A percentile compares a stretch with the other conserved stretches of the same genome.
These are phyloP conservation scores for Andrena minutula DNA, from an alignment of 2,888 invertebrate species.

Conservation along the genomic window DNA sequence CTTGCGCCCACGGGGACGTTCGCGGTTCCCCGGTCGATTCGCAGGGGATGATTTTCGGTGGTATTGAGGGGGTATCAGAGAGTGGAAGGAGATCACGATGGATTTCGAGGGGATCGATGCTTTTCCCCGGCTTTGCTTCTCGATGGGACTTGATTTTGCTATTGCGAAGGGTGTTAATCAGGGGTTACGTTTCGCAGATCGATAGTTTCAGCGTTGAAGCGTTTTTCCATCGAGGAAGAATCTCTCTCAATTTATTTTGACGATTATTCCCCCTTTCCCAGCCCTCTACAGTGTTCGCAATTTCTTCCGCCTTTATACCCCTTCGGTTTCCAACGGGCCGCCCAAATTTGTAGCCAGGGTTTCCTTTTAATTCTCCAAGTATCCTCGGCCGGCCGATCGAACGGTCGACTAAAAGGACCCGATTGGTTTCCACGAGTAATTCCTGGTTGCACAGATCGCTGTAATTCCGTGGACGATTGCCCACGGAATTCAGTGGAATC, in stretches of 20 bases:
- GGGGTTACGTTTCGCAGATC: background rate
- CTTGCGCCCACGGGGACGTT: background rate
- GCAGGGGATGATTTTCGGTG: background rate
- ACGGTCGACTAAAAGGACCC: conserved; percentile 36
- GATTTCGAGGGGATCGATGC: background rate
- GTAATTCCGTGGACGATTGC: conserved; percentile 57
- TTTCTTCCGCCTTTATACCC: background rate
- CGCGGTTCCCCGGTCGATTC: background rate
- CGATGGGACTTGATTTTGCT: background rate
- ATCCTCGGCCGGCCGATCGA: conserved; percentile 42
- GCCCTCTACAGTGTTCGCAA: background rate
- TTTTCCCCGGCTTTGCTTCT: background rate
- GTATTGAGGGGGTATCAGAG: background rate
- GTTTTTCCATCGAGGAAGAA: background rate
- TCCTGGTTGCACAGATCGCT: conserved; percentile 45
- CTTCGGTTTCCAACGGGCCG: background rate
- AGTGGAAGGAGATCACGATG: background rate
- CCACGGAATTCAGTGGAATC: conserved; percentile 33
- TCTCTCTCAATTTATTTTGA: background rate
- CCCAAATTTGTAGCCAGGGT: conserved; percentile 34
- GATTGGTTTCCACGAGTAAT: conserved; percentile 55
- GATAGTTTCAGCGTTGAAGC: too few species aligned
- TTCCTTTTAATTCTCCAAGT: conserved; percentile 46
- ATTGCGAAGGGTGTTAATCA: background rate
- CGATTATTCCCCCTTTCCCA: background rate